Evolutionary conservation across 2,888 invertebrate species (phyloP).

Genomic region (Cepaea hortensis): DNA sequence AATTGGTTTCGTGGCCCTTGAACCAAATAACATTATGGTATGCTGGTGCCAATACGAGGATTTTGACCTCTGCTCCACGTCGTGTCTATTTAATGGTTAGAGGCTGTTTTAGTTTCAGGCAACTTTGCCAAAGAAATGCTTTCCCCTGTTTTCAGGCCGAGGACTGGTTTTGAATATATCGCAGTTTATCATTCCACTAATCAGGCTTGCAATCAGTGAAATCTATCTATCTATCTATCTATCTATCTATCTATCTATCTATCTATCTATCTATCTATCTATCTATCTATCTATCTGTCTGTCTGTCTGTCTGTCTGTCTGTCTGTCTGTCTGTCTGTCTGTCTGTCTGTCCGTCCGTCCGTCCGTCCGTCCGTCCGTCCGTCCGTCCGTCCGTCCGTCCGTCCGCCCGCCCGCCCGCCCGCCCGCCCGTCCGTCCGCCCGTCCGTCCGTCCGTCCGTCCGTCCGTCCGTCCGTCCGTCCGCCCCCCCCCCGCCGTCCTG

Average conservation of each 20-base stretch:
- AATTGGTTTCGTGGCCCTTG: not conserved
- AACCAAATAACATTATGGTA: constrained; percentile 6
- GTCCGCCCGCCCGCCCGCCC: not conserved
- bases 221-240: constrained; percentile 2
- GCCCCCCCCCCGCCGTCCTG: not conserved
- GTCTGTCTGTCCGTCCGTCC: not conserved
- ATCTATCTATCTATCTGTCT: not conserved
- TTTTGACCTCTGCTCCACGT: not conserved
- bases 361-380: not conserved
- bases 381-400: not conserved
- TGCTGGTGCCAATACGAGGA: not conserved
- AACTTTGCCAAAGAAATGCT: not conserved
- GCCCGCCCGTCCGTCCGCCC: not conserved
- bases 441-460: not conserved
- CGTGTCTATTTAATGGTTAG: not conserved
- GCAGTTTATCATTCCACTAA: too few species aligned
- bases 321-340: constrained; percentile 9
- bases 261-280: constrained; percentile 16
- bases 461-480: not conserved
- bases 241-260: constrained; percentile 6
- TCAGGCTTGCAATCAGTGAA: too few species aligned
- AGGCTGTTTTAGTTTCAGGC: not conserved
- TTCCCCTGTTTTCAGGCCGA: not conserved
- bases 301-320: constrained; percentile 15
- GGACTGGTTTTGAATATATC: too few species aligned